Evolutionary conservation across 2,888 invertebrate species (phyloP), one percentile per base, ranked within the genome.

Genomic region (Andrena camellia): DNA sequence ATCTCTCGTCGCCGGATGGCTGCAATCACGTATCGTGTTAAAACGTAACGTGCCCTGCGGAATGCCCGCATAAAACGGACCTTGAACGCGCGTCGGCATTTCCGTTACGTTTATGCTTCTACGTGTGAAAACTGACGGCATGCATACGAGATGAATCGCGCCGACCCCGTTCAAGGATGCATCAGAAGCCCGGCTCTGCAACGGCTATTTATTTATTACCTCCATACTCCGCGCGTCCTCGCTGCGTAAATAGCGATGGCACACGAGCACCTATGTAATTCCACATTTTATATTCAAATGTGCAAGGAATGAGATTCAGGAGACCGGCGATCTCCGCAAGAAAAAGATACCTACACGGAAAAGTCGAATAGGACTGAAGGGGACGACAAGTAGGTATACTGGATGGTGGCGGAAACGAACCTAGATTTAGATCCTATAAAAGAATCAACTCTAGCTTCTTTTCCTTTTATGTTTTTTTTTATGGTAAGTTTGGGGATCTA

Each of bases 41-140:
- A 31, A 60, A 31, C 60, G n/a, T 60, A n/a, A 31, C 60, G 33
- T 33, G 42, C n/a, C 26, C 59, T 35, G 20, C 29, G 2, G 20
- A 26, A 23, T 33, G 59, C 29, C 42, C 59, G 70, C 59, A 60
- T 70, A 48, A 60, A 59, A 70, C 59, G 20, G 29, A 20, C 70
- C 42, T 23, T 29, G 59, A 29, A 29, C 35, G 26, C 59, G 59
- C 35, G 33, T 42, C 10, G 69, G 69, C 69, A 70, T 60, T 42
- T 13, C 59, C 20, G 70, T 70, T 70, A 70, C 42, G 70, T 70
- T 70, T 70, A 70, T 70, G 42, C 59, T 35, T 31, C 42, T 70
- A 70, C 70, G 59, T 48, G 59, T 29, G 70, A 70, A 70, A 60
- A 70, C 59, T 48, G 70, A 35, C 23, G 57, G 6, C 59, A 26